Percentiles rank a stretch among this genome's conserved stretches.
Evolutionary conservation across 92 coral and sea anemone genomes (phyloP).

Genomic region (Umimayanthus chanpuru): DNA sequence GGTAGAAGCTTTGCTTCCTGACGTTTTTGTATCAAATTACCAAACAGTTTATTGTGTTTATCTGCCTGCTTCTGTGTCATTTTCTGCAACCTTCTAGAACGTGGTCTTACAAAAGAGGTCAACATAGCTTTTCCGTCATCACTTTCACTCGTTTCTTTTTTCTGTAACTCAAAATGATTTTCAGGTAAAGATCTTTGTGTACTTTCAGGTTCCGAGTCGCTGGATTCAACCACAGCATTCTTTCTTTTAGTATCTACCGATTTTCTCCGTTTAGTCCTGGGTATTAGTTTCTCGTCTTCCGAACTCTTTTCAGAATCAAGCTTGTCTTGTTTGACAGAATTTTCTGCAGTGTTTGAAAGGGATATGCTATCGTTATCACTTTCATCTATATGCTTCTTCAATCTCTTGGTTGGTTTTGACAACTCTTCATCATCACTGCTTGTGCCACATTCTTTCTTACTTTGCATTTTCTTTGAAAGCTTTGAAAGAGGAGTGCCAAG

Average conservation of each 20-base stretch:
- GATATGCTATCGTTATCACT: not conserved
- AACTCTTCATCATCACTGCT: not conserved
- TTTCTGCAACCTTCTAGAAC: slow-evolving; percentile 53
- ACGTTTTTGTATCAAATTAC: slow-evolving; percentile 57
- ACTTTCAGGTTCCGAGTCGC: slow-evolving; percentile 24
- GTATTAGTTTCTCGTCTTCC: not conserved
- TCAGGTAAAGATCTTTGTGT: not conserved
- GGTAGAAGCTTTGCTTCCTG: slow-evolving; percentile 42
- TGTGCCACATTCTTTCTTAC: not conserved
- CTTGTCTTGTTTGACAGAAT: not conserved
- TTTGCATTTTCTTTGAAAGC: not conserved
- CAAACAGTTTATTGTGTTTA: slow-evolving; percentile 48
- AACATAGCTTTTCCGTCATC: not conserved
- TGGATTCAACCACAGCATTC: slow-evolving; percentile 23
- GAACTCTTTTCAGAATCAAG: not conserved
- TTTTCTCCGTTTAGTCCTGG: slow-evolving; percentile 17
- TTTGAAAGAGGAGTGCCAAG: not conserved
- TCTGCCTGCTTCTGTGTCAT: slow-evolving; percentile 50
- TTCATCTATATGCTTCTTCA: slow-evolving; percentile 3
- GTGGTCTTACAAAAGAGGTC: slow-evolving; percentile 1
- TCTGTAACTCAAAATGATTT: not conserved
- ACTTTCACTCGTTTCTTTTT: slow-evolving; percentile 7
- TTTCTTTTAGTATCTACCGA: not conserved
- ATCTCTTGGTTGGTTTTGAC: not conserved
- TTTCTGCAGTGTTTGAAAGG: not conserved